Evolutionary conservation across 2,888 invertebrate genomes (phyloP), one percentile per base, ranked within the genome.

Genomic region (Coremacera marginata): DNA sequence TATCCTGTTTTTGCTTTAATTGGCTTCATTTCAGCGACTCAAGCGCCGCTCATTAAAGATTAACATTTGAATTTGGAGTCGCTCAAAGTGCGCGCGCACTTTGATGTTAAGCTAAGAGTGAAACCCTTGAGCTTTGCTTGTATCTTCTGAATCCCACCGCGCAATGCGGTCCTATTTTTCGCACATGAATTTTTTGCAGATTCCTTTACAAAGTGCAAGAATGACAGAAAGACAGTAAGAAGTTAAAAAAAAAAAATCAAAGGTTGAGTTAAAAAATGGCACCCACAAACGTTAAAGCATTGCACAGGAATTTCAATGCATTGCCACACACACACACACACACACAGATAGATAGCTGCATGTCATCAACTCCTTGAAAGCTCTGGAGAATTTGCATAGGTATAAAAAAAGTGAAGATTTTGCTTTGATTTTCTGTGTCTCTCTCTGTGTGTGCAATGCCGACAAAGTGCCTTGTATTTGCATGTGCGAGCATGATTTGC

Each of bases 181-280:
- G 63, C 63, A 34, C 63, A n/a, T 63, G 31, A 27, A 63, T 63
- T 63, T 62, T 63, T 63, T 14, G 31, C 27, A 63, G n/a, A 34
- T 63, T 27, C 57, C 22, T 68, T 49, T n/a, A 67, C 67, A 22
- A 49, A 19, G 49, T 22, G 5, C 19, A 44, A 63, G 34, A 86
- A 31, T 31, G 31, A 5, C 31, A 84, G 83, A 85, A 85, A 82
- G 86, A 85, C 83, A 81, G 84, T 83, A 84, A 86, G 65, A 65
- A 25, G 9, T 4, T 31, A 31, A n/a, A n/a, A n/a, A n/a, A n/a
- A 7, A n/a, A n/a, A 34, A 65, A 34, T 19, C 55, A 19, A 22
- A 60, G 57, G 57, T 27, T 25, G 57, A 22, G 14, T 22, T 27
- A 8, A 22, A 22, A 22, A 22, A 60, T n/a, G 19, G 9, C 55